Percentiles rank a stretch among this genome's conserved stretches.
phyloP scores from a whole-genome alignment of 2,888 invertebrate genomes.

The Polydrusus cervinus region DNA sequence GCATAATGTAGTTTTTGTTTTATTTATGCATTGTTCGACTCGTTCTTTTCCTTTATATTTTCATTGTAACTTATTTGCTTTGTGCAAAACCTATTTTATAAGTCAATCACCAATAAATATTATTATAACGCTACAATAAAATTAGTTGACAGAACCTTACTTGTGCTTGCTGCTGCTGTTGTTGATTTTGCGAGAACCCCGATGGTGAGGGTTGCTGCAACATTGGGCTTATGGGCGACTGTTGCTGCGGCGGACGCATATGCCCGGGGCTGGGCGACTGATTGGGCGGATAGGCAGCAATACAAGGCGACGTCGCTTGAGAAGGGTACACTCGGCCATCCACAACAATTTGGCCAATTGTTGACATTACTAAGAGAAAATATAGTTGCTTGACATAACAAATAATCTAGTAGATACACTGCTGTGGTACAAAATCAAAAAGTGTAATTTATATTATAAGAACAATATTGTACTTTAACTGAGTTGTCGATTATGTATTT shows the following conservation, averaged over 20 bases:
- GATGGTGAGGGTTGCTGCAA: constrained; percentile 61
- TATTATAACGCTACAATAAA: too few relatives aligned
- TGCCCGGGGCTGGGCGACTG: constrained; percentile 67
- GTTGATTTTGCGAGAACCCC: constrained; percentile 51
- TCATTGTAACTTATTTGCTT: too few relatives aligned
- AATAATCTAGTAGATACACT: too few relatives aligned
- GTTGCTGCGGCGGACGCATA: constrained; percentile 69
- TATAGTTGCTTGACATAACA: background rate
- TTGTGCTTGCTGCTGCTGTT: constrained; percentile 61
- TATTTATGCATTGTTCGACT: too few relatives aligned
- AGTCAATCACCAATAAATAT: too few relatives aligned
- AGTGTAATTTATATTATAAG: too few relatives aligned
- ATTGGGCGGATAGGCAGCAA: constrained; percentile 66
- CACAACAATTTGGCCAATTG: constrained; percentile 87
- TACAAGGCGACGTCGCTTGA: constrained; percentile 69
- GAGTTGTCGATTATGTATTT: too few relatives aligned
- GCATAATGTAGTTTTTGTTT: too few relatives aligned
- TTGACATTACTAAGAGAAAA: constrained; percentile 77
- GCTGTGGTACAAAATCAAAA: background rate
- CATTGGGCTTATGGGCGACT: constrained; percentile 63
- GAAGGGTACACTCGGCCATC: constrained; percentile 86
- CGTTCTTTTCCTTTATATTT: too few relatives aligned
- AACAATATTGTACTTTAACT: background rate
- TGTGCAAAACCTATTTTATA: too few relatives aligned
- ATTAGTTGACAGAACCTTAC: constrained; percentile 16